Evolutionary conservation across 2,113 vertebrate genomes (phyloP).

Genomic region (Nibea coibor): DNA sequence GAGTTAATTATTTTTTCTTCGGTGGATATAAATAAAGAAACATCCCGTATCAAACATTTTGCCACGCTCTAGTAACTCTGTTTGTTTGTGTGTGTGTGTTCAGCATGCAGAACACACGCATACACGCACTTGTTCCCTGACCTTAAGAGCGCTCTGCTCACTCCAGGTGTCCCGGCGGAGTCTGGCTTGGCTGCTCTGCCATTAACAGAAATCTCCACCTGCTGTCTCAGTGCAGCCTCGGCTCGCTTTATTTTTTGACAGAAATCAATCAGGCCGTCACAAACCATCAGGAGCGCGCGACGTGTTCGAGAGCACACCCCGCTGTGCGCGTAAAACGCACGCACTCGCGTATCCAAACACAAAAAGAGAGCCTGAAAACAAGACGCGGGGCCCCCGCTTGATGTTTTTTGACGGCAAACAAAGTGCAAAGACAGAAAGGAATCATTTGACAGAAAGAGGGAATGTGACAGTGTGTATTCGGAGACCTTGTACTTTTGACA

Average conservation of each 20-base stretch:
- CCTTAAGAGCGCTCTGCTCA: conserved; percentile 45
- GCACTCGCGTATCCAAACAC: conserved; percentile 52
- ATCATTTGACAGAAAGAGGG: conserved; percentile 73
- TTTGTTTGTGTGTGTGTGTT: conserved; percentile 27
- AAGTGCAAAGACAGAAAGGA: conserved; percentile 68
- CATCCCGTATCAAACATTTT: conserved; percentile 3
- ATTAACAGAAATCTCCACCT: conserved; percentile 71
- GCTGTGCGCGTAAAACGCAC: conserved; percentile 51
- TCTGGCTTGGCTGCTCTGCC: conserved; percentile 37
- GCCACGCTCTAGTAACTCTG: conserved; percentile 16
- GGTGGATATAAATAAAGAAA: conserved; percentile 4
- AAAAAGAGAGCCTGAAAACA: conserved; percentile 65
- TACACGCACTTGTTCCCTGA: conserved; percentile 33
- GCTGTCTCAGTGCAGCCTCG: conserved; percentile 48
- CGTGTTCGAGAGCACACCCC: conserved; percentile 57
- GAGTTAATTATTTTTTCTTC: conserved; percentile 1
- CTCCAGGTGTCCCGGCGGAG: conserved; percentile 63
- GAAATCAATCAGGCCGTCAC: conserved; percentile 69
- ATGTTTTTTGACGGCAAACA: conserved; percentile 71
- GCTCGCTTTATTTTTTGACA: conserved; percentile 61
- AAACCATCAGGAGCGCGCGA: conserved; percentile 51
- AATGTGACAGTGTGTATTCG: conserved; percentile 71
- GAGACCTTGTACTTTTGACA: conserved; percentile 78
- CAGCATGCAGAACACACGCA: conserved; percentile 23
- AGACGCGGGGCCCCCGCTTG: conserved; percentile 57